Conservation (phyloP, 2,888 invertebrate genomes). For the Pheosia gnoma region DNA sequence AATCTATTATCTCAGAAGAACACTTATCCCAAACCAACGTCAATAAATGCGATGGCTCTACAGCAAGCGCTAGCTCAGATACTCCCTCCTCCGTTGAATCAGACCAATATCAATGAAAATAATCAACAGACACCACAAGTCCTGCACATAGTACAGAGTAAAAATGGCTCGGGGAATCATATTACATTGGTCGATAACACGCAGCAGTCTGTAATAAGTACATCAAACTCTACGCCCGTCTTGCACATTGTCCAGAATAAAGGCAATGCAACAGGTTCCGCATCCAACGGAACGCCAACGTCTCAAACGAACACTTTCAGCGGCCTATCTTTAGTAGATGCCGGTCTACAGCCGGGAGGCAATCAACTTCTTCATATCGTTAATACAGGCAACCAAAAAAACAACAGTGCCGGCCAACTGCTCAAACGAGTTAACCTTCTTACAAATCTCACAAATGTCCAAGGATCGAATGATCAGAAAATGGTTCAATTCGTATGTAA, state of each 20-base stretch:
- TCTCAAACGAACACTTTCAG: conserved; percentile 64
- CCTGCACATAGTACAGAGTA: conserved; percentile 78
- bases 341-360: conserved; percentile 72
- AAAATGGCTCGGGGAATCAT: conserved; percentile 69
- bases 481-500: conserved; percentile 87
- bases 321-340: conserved; percentile 73
- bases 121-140: conserved; percentile 67
- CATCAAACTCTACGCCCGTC: conserved; percentile 68
- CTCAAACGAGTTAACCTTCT: conserved; percentile 79
- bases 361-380: conserved; percentile 80
- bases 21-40: conserved; percentile 63
- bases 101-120: conserved; percentile 57
- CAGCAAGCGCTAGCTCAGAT: conserved; percentile 80
- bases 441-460: conserved; percentile 75
- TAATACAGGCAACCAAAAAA: conserved; percentile 73
- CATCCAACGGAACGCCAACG: conserved; percentile 53
- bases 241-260: conserved; percentile 80
- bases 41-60: conserved; percentile 72
- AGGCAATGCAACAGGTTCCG: conserved; percentile 41
- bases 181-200: conserved; percentile 70
- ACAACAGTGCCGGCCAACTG: conserved; percentile 64
- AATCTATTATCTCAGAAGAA: conserved; percentile 81
- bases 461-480: conserved; percentile 79
- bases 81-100: conserved; percentile 73
- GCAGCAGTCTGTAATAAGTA: conserved; percentile 71